A percentile compares a stretch with the other conserved stretches of the same genome.
These are phyloP conservation scores for Lycocerus yunnanus DNA, from an alignment of 2,888 invertebrate species.

Conservation along the genomic window DNA sequence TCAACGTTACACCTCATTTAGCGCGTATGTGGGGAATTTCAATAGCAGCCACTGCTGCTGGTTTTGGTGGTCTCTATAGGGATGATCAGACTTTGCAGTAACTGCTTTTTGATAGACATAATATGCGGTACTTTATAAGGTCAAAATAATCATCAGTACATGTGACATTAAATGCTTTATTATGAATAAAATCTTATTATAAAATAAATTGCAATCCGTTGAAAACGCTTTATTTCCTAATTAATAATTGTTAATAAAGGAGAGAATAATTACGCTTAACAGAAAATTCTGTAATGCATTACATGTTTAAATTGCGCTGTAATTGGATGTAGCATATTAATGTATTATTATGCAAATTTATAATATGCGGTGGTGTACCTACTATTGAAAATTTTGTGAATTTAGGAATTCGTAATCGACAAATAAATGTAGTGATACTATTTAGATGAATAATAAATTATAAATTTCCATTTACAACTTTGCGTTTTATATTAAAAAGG, in stretches of 20 bases:
- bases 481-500: not conserved
- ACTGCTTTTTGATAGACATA: conserved; percentile 16
- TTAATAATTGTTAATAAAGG: not conserved
- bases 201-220: not conserved
- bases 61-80: conserved; percentile 15
- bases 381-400: not conserved
- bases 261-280: not conserved
- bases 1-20: conserved; percentile 35
- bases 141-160: conserved; percentile 5
- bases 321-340: not conserved
- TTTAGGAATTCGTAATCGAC: not conserved
- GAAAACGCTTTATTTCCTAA: not conserved
- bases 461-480: not conserved
- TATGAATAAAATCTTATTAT: not conserved
- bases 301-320: not conserved
- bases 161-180: not conserved
- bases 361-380: not conserved
- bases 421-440: not conserved
- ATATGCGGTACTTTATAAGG: conserved; percentile 10
- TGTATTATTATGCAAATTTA: too few relatives aligned
- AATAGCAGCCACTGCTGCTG: conserved; percentile 16
- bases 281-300: not conserved
- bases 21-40: conserved; percentile 35
- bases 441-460: not conserved
- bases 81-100: conserved; percentile 12